These are phyloP conservation scores for Urocyon cinereoargenteus DNA, from an alignment of 2,797 vertebrate species.

Conservation along the genomic window DNA sequence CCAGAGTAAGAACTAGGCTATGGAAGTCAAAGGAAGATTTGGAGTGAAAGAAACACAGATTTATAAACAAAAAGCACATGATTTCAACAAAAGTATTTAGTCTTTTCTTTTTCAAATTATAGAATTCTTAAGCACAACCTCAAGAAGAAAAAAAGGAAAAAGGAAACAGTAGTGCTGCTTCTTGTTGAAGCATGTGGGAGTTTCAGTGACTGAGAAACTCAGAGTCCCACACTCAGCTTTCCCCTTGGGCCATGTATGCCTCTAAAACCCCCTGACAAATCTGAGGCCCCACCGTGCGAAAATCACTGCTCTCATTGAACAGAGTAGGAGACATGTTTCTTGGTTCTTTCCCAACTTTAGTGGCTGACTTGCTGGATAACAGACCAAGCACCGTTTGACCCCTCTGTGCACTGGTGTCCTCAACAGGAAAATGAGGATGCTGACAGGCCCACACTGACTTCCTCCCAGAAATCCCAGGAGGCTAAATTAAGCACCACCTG, in stretches of 20 bases:
- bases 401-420: neutral
- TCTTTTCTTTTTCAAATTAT: conserved; percentile 2
- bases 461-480: neutral
- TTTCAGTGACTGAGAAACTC: neutral
- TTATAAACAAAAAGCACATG: neutral
- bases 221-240: neutral
- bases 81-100: neutral
- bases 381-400: neutral
- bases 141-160: neutral
- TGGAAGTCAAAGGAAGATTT: neutral
- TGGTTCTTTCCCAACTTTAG: neutral
- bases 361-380: neutral
- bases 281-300: neutral
- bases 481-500: conserved; percentile 34
- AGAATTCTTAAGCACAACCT: neutral
- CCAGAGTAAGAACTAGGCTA: neutral
- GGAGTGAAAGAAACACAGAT: neutral
- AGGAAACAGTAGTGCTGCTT: neutral
- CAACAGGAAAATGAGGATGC: neutral
- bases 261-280: neutral
- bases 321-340: neutral
- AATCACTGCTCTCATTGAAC: neutral
- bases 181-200: neutral
- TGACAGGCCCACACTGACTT: neutral
- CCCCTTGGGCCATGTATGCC: neutral